A percentile compares a stretch with the other conserved stretches of the same genome.
phyloP scores from a whole-genome alignment of 2,888 invertebrate species.

The Acronicta aceris region DNA sequence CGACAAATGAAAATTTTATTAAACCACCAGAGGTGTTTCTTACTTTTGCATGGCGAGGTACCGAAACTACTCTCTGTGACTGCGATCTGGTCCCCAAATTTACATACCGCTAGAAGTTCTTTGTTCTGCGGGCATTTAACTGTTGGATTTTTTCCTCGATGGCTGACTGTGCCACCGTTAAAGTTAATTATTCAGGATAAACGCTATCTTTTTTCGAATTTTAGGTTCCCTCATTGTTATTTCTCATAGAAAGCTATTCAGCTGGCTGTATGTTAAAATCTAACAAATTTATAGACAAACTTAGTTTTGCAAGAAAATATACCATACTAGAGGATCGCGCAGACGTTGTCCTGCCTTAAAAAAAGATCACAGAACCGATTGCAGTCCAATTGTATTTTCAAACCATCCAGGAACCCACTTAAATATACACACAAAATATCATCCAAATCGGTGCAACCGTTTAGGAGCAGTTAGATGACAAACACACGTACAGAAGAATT shows the following conservation, averaged over 20 bases:
- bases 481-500: no score
- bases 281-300: no score
- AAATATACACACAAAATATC: no score
- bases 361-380: no score
- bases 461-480: no score
- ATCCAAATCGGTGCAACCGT: no score
- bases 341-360: no score
- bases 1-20: constrained; percentile 70
- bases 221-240: background rate
- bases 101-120: constrained; percentile 28
- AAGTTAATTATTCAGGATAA: background rate
- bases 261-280: no score
- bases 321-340: no score
- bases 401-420: no score
- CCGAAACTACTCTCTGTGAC: constrained; percentile 12
- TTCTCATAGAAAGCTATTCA: background rate
- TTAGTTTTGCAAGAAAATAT: no score
- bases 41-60: constrained; percentile 34
- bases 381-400: no score
- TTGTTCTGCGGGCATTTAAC: constrained; percentile 24
- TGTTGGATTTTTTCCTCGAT: constrained; percentile 10
- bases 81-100: constrained; percentile 35
- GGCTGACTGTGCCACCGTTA: background rate
- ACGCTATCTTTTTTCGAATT: background rate
- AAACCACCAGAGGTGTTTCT: constrained; percentile 47